Conservation (phyloP, 2,888 invertebrate genomes). For the Galerucella nymphaeae region DNA sequence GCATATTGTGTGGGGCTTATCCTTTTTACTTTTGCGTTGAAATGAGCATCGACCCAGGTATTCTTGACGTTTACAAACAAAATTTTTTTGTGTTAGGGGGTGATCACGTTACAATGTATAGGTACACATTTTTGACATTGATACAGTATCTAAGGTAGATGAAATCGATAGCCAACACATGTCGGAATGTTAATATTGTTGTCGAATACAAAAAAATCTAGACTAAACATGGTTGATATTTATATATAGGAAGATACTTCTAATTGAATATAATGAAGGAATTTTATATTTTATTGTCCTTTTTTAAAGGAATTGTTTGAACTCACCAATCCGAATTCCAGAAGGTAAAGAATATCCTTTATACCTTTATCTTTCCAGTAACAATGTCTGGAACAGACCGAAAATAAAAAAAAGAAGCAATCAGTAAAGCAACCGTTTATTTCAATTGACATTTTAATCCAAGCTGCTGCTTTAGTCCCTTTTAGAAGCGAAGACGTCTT, state of each 20-base stretch:
- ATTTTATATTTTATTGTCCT: not conserved
- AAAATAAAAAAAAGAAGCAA: constrained; percentile 39
- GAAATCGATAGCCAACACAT: not conserved
- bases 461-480: constrained; percentile 34
- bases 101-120: constrained; percentile 6
- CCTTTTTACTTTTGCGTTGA: not conserved
- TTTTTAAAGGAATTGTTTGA: constrained; percentile 1
- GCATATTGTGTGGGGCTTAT: constrained; percentile 6
- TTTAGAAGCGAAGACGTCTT: constrained; percentile 32
- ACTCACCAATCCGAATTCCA: not conserved
- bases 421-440: constrained; percentile 47
- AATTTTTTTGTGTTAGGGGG: not conserved
- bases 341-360: constrained; percentile 9
- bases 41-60: constrained; percentile 1
- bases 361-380: constrained; percentile 21
- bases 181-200: not conserved
- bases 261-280: too few species aligned
- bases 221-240: too few species aligned
- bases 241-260: too few species aligned
- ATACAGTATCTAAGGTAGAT: constrained; percentile 5
- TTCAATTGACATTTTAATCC: constrained; percentile 51
- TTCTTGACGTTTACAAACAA: not conserved
- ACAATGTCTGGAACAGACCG: constrained; percentile 30
- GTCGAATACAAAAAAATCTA: too few species aligned
- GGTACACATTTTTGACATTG: constrained; percentile 4